These are phyloP conservation scores for Morpho deidamia DNA, from an alignment of 2,888 invertebrate genomes.

Conservation along the genomic window DNA sequence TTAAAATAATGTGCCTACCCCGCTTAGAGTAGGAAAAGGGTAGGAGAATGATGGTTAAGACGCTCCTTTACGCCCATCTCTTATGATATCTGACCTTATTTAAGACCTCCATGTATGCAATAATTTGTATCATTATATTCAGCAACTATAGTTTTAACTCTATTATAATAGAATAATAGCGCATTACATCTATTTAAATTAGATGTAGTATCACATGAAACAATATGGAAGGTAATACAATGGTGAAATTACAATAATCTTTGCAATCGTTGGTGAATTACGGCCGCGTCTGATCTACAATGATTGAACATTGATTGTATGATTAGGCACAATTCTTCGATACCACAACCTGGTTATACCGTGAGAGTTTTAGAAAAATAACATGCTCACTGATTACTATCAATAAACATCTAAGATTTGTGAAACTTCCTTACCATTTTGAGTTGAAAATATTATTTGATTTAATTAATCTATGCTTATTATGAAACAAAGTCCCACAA, in stretches of 20 bases:
- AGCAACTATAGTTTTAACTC: neutral
- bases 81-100: no score
- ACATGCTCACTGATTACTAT: neutral
- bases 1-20: no score
- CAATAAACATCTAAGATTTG: no score
- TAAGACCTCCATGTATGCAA: no score
- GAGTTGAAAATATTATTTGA: no score
- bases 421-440: no score
- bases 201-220: slow-evolving; percentile 34
- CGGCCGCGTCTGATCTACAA: slow-evolving; percentile 40
- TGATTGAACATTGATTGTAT: slow-evolving; percentile 46
- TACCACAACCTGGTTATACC: slow-evolving; percentile 10
- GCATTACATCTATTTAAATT: neutral
- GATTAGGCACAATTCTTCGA: slow-evolving; percentile 18
- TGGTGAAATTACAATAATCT: slow-evolving; percentile 47
- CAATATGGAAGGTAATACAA: slow-evolving; percentile 50
- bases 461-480: no score
- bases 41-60: no score
- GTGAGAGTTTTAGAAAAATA: slow-evolving; percentile 9
- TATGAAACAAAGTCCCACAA: no score
- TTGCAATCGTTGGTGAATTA: slow-evolving; percentile 41
- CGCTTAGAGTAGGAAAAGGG: no score
- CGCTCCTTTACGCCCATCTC: no score
- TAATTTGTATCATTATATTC: no score
- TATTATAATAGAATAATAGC: neutral